Evolutionary conservation across 2,888 invertebrate species (phyloP).

Genomic region (Cephus sareptanus): DNA sequence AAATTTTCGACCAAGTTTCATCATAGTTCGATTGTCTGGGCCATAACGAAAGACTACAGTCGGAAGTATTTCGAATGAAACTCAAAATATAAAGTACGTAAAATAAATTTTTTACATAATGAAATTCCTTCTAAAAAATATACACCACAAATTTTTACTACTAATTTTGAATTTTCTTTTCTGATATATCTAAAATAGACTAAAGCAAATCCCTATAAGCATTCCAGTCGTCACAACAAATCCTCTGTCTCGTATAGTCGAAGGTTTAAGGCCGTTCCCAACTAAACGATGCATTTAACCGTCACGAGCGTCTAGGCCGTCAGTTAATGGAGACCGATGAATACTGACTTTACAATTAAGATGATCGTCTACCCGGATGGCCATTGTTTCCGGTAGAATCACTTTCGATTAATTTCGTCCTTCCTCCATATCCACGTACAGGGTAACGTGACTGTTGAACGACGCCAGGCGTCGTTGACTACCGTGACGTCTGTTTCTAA

Average conservation of each 20-base stretch:
- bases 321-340: not conserved
- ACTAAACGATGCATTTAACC: not conserved
- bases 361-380: not conserved
- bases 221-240: not conserved
- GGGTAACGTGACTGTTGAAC: not conserved
- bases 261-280: not conserved
- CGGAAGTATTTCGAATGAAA: not conserved
- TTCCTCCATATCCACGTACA: not conserved
- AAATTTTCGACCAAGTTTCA: not conserved
- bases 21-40: not conserved
- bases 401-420: not conserved
- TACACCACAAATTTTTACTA: not conserved
- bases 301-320: not conserved
- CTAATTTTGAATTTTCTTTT: not conserved
- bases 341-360: not conserved
- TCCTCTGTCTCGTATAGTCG: not conserved
- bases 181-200: not conserved
- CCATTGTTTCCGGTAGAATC: not conserved
- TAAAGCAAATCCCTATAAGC: not conserved
- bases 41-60: not conserved
- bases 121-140: not conserved
- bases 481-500: not conserved
- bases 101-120: not conserved
- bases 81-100: not conserved
- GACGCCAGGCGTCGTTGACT: not conserved